Conservation (phyloP, 2,113 vertebrate genomes). For the Cariama cristata region DNA sequence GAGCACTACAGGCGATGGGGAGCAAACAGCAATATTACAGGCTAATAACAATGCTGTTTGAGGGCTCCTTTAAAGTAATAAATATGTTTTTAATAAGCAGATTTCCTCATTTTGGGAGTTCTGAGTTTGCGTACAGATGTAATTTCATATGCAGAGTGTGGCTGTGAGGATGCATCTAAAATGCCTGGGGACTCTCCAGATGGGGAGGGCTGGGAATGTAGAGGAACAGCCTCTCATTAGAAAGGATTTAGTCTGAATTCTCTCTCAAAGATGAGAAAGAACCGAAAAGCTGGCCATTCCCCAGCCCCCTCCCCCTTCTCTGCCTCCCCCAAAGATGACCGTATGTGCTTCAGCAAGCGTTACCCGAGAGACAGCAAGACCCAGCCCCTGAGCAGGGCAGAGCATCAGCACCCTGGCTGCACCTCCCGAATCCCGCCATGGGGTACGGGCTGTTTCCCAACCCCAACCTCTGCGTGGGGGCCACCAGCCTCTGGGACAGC, state of each 20-base stretch:
- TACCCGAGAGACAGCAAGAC: neutral
- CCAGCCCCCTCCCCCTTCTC: neutral
- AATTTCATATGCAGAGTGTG: neutral
- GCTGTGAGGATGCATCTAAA: neutral
- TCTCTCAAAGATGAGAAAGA: neutral
- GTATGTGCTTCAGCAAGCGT: neutral
- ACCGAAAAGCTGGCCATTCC: neutral
- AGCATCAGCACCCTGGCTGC: neutral
- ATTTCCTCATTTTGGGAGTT: neutral
- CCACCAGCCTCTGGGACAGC: neutral
- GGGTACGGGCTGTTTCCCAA: fast-evolving
- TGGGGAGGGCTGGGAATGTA: neutral
- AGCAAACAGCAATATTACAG: slow-evolving; percentile 9
- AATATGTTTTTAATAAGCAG: slow-evolving; percentile 28
- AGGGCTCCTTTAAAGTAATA: slow-evolving; percentile 36
- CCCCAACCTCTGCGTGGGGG: fast-evolving
- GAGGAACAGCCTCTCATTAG: neutral
- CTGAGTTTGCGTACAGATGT: neutral
- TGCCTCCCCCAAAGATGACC: neutral
- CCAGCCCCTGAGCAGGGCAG: neutral
- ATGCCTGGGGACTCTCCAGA: neutral
- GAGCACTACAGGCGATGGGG: neutral
- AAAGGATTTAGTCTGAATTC: neutral
- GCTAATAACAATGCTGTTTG: neutral
- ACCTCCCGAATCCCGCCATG: fast-evolving